Conservation (phyloP, 2,113 vertebrate genomes). For the Muntiacus reevesi region DNA sequence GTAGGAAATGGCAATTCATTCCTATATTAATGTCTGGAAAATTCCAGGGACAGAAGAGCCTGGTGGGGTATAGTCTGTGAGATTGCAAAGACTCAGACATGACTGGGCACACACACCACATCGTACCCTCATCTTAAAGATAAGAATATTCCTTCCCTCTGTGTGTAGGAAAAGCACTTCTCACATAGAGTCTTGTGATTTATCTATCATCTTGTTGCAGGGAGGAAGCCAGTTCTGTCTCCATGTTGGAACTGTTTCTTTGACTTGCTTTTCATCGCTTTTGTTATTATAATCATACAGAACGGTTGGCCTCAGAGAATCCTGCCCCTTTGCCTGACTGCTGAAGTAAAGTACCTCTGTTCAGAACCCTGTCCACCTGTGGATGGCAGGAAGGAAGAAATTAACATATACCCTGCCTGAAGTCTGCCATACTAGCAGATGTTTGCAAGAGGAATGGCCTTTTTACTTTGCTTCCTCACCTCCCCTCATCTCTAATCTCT, state of each 20-base stretch:
- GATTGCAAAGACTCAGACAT: background rate
- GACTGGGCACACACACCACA: background rate
- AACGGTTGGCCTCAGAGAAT: background rate
- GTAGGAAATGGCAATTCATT: background rate
- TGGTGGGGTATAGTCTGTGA: background rate
- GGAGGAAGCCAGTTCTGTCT: background rate
- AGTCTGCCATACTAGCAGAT: too few species aligned
- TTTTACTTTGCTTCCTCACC: too few species aligned
- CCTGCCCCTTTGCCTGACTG: background rate
- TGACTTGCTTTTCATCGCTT: background rate
- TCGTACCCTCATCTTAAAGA: background rate
- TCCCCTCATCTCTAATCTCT: too few species aligned
- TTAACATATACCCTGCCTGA: too few species aligned
- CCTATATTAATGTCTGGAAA: background rate
- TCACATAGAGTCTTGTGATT: background rate
- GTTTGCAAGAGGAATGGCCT: too few species aligned
- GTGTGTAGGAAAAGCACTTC: background rate
- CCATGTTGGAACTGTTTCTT: background rate
- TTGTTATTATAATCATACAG: background rate
- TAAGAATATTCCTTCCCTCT: background rate
- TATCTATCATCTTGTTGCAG: background rate
- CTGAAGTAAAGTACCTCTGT: background rate
- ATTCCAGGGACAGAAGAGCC: background rate
- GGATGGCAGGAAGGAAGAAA: background rate
- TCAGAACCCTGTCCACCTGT: background rate